Evolutionary conservation across 1,140 invertebrate genomes (phyloP), one percentile per base, ranked within the genome.

Genomic region (Stegodyphus mimosarum): DNA sequence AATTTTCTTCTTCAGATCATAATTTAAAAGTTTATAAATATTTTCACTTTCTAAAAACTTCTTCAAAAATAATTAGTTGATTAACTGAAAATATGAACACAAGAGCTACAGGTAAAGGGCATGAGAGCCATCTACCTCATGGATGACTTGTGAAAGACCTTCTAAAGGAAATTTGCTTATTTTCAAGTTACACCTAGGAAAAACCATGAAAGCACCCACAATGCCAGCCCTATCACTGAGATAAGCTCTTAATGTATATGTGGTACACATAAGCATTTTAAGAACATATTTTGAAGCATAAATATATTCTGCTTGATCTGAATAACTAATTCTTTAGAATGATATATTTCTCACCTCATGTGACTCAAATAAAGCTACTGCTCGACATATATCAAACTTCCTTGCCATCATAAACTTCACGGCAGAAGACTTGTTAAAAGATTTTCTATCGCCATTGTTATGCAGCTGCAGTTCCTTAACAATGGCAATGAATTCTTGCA

Each of bases 391-490:
- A 90, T 99, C 97, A 90, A 98, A 99, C 91, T 99, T 99, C 67
- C 97, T 93, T 67, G 97, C 97, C 89, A 96, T 94, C 88, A 99
- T 92, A 92, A 99, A 99, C 91, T 98, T 97, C 74, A 98, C 93
- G n/a, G 97, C 97, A 10, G 95, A 96, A 51, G 94, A 93, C 6
- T 75, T 74, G 49, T 75, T 84, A 92, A 94, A 94, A 52, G 94
- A 93, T 10, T 96, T 87, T 50, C 83, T 83, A 50, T 86, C 87
- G 18, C 87, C 88, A 86, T 87, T 88, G 51, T 88, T 86, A 53
- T 88, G 83, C 33, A 75, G 55, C 53, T 88, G 88, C 17, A 89
- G 70, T 53, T 89, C 86, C 83, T 89, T 89, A 13, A 89, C 88
- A 17, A 87, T 81, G 7, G 81, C 69, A 5, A 89, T 64, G 63